Evolutionary conservation across 2,113 vertebrate species (phyloP).

Genomic region (Pseudorhombus dupliciocellatus): DNA sequence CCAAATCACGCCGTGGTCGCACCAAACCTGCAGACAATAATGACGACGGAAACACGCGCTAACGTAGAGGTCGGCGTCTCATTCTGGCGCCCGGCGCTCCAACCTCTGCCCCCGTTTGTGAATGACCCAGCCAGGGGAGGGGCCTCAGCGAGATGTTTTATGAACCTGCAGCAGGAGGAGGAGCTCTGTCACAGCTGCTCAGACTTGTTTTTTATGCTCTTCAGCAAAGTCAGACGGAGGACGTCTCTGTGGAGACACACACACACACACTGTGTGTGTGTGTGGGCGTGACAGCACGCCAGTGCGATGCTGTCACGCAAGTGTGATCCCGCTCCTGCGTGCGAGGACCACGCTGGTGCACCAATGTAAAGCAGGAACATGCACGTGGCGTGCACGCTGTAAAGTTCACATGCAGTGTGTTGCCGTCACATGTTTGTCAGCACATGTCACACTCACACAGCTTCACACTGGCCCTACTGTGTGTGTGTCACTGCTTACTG

Average conservation of each 20-base stretch:
- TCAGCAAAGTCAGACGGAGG: slow-evolving; percentile 51
- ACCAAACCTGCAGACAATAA: too few species aligned
- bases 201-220: slow-evolving; percentile 37
- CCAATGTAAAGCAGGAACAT: neutral
- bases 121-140: neutral
- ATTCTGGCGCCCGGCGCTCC: neutral
- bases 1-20: too few species aligned
- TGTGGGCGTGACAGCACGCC: slow-evolving; percentile 31
- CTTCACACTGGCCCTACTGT: neutral
- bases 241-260: slow-evolving; percentile 46
- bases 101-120: neutral
- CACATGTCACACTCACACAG: neutral
- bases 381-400: neutral
- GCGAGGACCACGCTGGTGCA: neutral
- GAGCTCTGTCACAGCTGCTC: slow-evolving; percentile 54
- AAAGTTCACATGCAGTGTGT: neutral
- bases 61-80: neutral
- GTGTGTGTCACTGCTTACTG: neutral
- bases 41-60: too few species aligned
- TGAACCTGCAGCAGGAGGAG: neutral
- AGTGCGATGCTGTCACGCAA: slow-evolving; percentile 48
- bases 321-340: slow-evolving; percentile 51
- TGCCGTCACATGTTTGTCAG: neutral
- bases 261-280: slow-evolving; percentile 22
- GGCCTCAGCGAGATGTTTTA: slow-evolving; percentile 1